Evolutionary conservation across 2,888 invertebrate species (phyloP).

Genomic region (Leptothorax acervorum): DNA sequence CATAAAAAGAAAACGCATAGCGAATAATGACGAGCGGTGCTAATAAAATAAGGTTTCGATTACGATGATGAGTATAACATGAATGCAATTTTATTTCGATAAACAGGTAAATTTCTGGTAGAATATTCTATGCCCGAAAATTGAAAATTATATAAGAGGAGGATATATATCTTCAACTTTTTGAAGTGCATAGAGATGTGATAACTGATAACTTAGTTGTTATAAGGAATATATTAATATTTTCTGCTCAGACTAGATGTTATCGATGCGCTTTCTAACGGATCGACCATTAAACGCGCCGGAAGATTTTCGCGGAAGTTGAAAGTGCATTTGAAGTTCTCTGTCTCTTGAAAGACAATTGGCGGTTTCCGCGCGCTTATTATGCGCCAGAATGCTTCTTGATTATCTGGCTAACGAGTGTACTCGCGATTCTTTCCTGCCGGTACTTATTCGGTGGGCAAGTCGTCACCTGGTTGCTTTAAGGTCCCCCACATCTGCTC

Average conservation of each 20-base stretch:
- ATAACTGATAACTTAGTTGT: not conserved
- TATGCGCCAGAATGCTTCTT: conserved; percentile 10
- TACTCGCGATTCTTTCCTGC: conserved; percentile 39
- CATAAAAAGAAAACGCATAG: not conserved
- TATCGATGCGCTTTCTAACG: conserved; percentile 16
- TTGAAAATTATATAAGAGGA: not conserved
- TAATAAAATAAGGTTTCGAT: not conserved
- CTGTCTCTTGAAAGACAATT: conserved; percentile 39
- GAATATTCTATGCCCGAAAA: not conserved
- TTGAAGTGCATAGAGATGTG: not conserved
- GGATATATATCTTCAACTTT: not conserved
- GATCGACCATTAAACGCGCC: not conserved
- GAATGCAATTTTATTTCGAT: not conserved
- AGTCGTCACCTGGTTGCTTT: conserved; percentile 24
- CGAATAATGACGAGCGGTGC: not conserved
- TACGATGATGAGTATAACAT: not conserved
- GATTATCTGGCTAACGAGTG: conserved; percentile 63
- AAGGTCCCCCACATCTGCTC: conserved; percentile 61
- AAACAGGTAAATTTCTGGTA: not conserved
- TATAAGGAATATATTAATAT: not conserved
- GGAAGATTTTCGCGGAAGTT: conserved; percentile 20
- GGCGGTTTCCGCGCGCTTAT: conserved; percentile 37
- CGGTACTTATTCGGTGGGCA: conserved; percentile 24
- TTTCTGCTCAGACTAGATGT: not conserved
- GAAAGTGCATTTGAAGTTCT: conserved; percentile 22